These are phyloP conservation scores for Sylvia borin DNA, from an alignment of 2,797 vertebrate species.

Conservation along the genomic window DNA sequence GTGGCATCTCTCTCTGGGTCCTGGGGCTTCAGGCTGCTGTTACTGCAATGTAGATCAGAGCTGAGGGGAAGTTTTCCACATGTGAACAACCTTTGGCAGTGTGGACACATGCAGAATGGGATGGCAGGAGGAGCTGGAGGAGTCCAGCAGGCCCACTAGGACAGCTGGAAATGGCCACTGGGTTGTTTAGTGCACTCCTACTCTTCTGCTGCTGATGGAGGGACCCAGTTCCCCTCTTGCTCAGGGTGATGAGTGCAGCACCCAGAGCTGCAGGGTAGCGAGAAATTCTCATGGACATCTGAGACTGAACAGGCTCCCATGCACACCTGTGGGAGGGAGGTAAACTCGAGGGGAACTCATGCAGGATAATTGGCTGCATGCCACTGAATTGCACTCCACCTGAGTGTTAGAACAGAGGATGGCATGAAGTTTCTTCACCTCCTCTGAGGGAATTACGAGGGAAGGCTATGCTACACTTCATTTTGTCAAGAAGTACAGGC, in stretches of 20 bases:
- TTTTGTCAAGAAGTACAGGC: background rate
- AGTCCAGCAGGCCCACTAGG: fast-evolving
- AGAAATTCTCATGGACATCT: background rate
- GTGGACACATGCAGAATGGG: fast-evolving
- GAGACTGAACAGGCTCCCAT: background rate
- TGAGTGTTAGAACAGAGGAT: background rate
- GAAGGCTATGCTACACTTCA: background rate
- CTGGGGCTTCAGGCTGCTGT: background rate
- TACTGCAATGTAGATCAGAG: background rate
- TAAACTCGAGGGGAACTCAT: fast-evolving
- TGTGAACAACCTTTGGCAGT: background rate
- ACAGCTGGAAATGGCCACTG: background rate
- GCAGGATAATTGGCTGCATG: background rate
- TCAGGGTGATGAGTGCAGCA: background rate
- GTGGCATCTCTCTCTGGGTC: background rate
- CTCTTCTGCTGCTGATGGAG: background rate
- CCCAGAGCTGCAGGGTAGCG: background rate
- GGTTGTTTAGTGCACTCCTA: fast-evolving
- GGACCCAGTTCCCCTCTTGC: background rate
- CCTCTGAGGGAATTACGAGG: background rate
- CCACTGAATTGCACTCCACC: background rate
- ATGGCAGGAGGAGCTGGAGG: background rate
- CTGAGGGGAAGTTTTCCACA: background rate
- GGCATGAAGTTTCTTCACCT: background rate
- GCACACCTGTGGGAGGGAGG: background rate